Percentiles rank a stretch among this genome's conserved stretches.
Conservation (phyloP, 1,140 invertebrate species). For the Batillaria attramentaria region DNA sequence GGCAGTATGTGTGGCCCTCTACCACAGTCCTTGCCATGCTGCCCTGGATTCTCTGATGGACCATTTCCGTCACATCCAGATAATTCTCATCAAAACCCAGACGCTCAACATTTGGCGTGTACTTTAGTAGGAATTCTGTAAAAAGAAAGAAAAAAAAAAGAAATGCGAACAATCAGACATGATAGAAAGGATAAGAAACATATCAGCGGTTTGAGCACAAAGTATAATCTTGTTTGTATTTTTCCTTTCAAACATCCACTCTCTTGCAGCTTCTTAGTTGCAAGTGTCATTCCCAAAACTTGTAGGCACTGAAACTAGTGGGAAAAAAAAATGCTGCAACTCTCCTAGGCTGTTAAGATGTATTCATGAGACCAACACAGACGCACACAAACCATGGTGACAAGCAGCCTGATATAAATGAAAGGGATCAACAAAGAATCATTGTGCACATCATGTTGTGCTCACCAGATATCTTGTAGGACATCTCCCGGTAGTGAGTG, state of each 20-base stretch:
- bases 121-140: slow-evolving; percentile 60
- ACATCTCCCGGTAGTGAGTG: slow-evolving; percentile 62
- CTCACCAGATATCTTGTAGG: slow-evolving; percentile 63
- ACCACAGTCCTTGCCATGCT: slow-evolving; percentile 23
- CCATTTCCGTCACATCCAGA: slow-evolving; percentile 58
- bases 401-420: not conserved
- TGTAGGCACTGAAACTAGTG: no score
- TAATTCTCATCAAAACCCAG: slow-evolving; percentile 67
- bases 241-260: no score
- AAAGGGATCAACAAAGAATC: not conserved
- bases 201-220: no score
- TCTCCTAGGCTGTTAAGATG: no score
- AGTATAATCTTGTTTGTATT: no score
- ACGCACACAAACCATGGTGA: no score
- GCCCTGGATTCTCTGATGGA: slow-evolving; percentile 42
- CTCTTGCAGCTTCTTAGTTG: no score
- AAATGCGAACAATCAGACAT: not conserved
- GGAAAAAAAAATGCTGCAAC: no score
- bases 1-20: slow-evolving; percentile 24
- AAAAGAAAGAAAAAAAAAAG: slow-evolving; percentile 24
- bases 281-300: no score
- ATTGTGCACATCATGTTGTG: not conserved
- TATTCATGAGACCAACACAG: no score
- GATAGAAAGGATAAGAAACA: slow-evolving; percentile 5
- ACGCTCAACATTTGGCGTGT: slow-evolving; percentile 57